Base-by-base conservation (phyloP, 2,888 invertebrate genomes). In the Tortricodes alternella region DNA sequence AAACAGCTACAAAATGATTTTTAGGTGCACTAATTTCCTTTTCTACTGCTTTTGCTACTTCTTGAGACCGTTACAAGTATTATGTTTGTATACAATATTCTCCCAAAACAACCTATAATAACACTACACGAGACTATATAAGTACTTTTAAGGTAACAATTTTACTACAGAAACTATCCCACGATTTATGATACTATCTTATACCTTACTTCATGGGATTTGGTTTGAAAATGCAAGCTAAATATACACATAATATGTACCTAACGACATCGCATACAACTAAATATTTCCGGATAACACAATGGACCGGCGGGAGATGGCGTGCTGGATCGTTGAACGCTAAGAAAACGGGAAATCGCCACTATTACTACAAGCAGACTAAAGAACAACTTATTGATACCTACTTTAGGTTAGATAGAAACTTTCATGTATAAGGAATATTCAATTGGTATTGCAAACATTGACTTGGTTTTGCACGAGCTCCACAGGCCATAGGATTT, bases 281-380 rank as follows among this genome's bases (percentile, higher is more conserved):
- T 46, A 37, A 21, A 35, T 38, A 27, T 64, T 63, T n/a, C n/a
- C n/a, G 62, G 56, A 62, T 50, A 44, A 29, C 29, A 61, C 60
- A 65, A 61, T 61, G 58, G 55, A 59, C 24, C 58, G 29, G n/a
- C n/a, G n/a, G n/a, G 58, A 64, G 61, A 66, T 66, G 65, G 62
- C 62, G 64, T 55, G 60, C 61, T 46, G 53, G 61, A 64, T 58
- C 67, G 63, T 70, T 66, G 66, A 67, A 71, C 65, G 64, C 64
- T 60, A 62, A 60, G 53, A 59, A 65, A 63, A 63, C 61, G 62
- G 62, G 61, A 65, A 67, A 63, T 65, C 63, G 60, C 66, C 58
- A 60, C 66, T 63, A 62, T 63, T 46, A 46, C 53, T 48, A 52
- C 41, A 38, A 52, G 51, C 57, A 63, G 46, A 55, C 59, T 51